Conservation (phyloP, 2,113 vertebrate genomes). For the Anser cygnoides region DNA sequence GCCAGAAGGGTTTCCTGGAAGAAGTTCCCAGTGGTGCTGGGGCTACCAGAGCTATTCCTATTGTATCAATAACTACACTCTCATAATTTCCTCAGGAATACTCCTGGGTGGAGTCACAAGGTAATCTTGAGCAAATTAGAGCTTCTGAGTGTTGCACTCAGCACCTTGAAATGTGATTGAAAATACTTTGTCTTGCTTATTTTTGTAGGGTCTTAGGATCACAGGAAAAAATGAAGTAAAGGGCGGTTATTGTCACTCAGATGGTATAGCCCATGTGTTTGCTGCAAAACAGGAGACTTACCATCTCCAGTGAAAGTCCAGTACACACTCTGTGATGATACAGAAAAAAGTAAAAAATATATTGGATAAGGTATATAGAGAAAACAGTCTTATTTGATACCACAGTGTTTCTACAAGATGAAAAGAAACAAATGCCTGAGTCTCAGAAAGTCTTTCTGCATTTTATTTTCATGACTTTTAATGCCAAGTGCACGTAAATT, state of each 20-base stretch:
- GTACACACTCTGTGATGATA: background rate
- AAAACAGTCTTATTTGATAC: background rate
- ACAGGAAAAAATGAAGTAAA: background rate
- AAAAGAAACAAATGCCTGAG: background rate
- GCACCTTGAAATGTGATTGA: background rate
- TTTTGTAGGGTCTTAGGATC: background rate
- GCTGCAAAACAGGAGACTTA: background rate
- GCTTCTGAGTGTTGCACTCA: background rate
- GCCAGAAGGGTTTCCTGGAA: background rate
- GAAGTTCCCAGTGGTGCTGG: background rate
- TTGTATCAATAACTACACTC: background rate
- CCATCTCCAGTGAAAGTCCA: background rate
- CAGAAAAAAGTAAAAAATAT: background rate
- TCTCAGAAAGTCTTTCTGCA: background rate
- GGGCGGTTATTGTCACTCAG: background rate
- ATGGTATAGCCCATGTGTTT: background rate
- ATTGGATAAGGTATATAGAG: background rate
- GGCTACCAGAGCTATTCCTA: background rate
- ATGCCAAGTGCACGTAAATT: background rate
- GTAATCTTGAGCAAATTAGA: background rate
- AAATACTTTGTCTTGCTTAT: background rate
- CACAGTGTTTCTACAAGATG: background rate
- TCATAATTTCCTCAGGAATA: background rate
- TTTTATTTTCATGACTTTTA: background rate
- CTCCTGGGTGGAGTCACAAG: background rate